phyloP scores from a whole-genome alignment of 2,113 vertebrate species.

The Coturnix japonica region DNA sequence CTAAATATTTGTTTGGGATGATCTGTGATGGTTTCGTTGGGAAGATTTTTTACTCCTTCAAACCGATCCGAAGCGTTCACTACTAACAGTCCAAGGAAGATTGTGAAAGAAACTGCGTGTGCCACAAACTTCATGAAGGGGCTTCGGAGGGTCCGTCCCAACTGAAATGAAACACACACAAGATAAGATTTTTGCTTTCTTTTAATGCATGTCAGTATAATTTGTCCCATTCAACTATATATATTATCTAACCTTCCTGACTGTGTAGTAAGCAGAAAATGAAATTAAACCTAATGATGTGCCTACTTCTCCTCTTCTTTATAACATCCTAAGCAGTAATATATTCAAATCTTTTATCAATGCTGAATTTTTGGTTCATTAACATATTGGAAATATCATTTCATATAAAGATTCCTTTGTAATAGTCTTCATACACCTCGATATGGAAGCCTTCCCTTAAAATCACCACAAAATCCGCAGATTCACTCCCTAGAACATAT shows the following conservation, averaged over 20 bases:
- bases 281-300: not conserved
- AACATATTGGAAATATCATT: not conserved
- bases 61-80: slow-evolving; percentile 95
- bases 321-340: not conserved
- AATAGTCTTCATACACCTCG: slow-evolving; percentile 9
- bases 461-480: slow-evolving; percentile 3
- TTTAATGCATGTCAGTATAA: not conserved
- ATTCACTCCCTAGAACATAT: not conserved
- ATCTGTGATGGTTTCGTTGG: slow-evolving; percentile 96
- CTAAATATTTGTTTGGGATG: slow-evolving; percentile 95
- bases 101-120: slow-evolving; percentile 95
- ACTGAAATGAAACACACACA: slow-evolving; percentile 74
- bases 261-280: not conserved
- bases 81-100: slow-evolving; percentile 92
- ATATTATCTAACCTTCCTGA: not conserved
- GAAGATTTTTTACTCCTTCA: slow-evolving; percentile 94
- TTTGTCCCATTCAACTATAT: not conserved
- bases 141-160: slow-evolving; percentile 92
- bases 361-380: not conserved
- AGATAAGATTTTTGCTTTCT: not conserved
- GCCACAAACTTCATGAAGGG: slow-evolving; percentile 99
- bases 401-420: not conserved
- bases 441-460: not conserved
- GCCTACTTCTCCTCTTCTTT: not conserved
- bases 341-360: not conserved